Evolutionary conservation across 2,888 invertebrate species (phyloP).

Genomic region (Phlogophora meticulosa): DNA sequence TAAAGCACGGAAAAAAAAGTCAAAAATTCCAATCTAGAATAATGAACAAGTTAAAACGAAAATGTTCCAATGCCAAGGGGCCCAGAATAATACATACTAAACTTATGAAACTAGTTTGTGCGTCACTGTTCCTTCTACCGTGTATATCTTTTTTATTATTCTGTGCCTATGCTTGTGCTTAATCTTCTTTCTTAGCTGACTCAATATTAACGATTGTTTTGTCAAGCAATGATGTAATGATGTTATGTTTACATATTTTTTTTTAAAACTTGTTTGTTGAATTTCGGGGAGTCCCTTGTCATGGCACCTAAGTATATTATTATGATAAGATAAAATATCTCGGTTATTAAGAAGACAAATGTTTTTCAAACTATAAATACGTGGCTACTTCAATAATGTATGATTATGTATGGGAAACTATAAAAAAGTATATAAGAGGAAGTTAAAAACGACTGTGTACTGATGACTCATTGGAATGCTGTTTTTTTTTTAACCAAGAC

Average conservation of each 20-base stretch:
- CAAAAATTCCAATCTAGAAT: no score
- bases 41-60: no score
- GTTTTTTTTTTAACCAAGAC: neutral
- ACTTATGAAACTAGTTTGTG: no score
- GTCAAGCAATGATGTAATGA: no score
- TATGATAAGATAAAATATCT: neutral
- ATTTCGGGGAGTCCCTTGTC: neutral
- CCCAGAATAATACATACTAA: no score
- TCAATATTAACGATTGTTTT: no score
- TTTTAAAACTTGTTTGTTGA: neutral
- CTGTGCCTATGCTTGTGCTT: no score
- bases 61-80: no score
- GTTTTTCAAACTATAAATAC: neutral
- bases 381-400: neutral
- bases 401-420: slow-evolving; percentile 5
- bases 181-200: no score
- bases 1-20: no score
- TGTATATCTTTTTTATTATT: no score
- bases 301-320: neutral
- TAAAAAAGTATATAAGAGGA: neutral
- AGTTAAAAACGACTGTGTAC: neutral
- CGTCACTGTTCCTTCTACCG: no score
- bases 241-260: neutral
- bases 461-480: slow-evolving; percentile 9
- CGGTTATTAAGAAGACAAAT: neutral